phyloP scores from a whole-genome alignment of 2,113 vertebrate genomes.

The Cryptotis parvus region DNA sequence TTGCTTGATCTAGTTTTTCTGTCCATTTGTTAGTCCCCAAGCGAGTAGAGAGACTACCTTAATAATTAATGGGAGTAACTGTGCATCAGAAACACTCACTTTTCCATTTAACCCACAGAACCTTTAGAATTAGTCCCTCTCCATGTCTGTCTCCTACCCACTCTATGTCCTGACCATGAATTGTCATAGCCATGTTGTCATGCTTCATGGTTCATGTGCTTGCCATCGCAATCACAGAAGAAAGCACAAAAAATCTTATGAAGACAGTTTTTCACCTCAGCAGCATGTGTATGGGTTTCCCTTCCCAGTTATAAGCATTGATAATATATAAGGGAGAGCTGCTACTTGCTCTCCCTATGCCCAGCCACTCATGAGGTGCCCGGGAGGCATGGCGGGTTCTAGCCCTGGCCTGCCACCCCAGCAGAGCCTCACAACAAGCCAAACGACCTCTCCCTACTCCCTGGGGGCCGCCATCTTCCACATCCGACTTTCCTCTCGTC shows the following conservation, averaged over 20 bases:
- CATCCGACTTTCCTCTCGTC: no score
- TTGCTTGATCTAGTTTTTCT: not conserved
- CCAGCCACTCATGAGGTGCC: no score
- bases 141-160: not conserved
- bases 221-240: not conserved
- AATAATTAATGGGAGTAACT: not conserved
- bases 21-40: not conserved
- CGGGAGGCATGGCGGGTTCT: no score
- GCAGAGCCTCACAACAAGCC: no score
- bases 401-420: no score
- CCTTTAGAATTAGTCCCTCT: not conserved
- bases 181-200: no score
- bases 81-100: not conserved
- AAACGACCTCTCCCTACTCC: no score
- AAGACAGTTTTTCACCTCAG: not conserved
- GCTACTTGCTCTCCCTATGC: no score
- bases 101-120: not conserved
- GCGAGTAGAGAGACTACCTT: not conserved
- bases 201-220: not conserved
- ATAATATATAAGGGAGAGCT: not conserved
- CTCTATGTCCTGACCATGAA: not conserved
- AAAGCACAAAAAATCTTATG: not conserved
- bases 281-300: not conserved
- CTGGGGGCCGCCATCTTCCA: no score
- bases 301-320: not conserved